A percentile compares a stretch with the other conserved stretches of the same genome.
These are phyloP conservation scores for Ceratosolen fusciceps DNA, from an alignment of 1,140 invertebrate species.

Conservation along the genomic window DNA sequence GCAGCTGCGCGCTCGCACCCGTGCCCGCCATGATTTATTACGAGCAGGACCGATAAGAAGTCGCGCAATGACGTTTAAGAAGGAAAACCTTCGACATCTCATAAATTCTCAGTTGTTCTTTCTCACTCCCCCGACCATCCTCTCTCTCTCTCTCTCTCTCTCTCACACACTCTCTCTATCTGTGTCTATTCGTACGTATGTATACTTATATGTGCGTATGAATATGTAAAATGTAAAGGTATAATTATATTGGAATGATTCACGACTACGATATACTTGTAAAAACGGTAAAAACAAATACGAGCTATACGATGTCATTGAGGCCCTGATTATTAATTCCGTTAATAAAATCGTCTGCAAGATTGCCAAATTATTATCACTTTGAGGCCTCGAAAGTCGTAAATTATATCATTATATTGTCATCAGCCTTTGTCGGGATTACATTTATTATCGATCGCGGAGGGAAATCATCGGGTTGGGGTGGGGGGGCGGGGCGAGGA, in stretches of 20 bases:
- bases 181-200: too few species aligned
- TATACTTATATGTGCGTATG: not conserved
- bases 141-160: too few species aligned
- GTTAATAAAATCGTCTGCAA: not conserved
- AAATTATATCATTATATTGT: not conserved
- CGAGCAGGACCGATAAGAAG: conserved; percentile 54
- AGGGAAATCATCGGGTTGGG: not conserved
- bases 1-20: conserved; percentile 36
- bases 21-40: conserved; percentile 55
- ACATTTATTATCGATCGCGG: not conserved
- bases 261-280: conserved; percentile 13
- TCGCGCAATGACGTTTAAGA: conserved; percentile 46
- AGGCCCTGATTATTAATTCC: conserved; percentile 1
- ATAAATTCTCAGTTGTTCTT: conserved; percentile 48
- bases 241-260: conserved; percentile 24
- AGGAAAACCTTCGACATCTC: conserved; percentile 41
- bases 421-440: not conserved
- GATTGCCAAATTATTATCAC: not conserved
- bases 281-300: conserved; percentile 15
- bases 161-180: too few species aligned
- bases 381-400: not conserved
- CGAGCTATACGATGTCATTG: not conserved
- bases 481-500: too few species aligned
- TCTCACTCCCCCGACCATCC: too few species aligned
- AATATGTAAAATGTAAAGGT: conserved; percentile 12